Evolutionary conservation across 2,113 vertebrate genomes (phyloP).

Genomic region (Cichladusa arquata): DNA sequence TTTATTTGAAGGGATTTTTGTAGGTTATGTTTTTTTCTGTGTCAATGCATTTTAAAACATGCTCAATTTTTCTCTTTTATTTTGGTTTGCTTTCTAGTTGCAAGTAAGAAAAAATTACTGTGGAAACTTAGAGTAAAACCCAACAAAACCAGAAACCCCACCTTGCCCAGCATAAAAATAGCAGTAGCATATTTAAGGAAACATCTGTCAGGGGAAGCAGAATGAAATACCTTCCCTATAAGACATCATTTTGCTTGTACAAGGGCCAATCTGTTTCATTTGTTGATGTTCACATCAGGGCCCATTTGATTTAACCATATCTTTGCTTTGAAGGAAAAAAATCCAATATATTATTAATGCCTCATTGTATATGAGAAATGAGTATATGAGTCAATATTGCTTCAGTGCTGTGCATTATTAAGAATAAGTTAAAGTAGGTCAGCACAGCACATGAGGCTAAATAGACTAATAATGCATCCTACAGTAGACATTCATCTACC

Average conservation of each 20-base stretch:
- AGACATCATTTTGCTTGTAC: background rate
- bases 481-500: constrained; percentile 59
- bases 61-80: background rate
- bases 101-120: background rate
- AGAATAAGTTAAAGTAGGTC: constrained; percentile 67
- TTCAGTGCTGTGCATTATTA: constrained; percentile 45
- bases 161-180: background rate
- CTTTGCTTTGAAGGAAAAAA: background rate
- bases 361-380: constrained; percentile 18
- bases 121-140: background rate
- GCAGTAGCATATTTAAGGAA: background rate
- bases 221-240: constrained; percentile 18
- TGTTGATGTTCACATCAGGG: constrained; percentile 28
- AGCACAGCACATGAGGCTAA: constrained; percentile 44
- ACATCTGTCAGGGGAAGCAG: background rate
- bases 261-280: constrained; percentile 21
- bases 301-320: constrained; percentile 51
- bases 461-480: constrained; percentile 61
- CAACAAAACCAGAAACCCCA: background rate
- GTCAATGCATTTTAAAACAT: background rate
- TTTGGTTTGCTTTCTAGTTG: background rate
- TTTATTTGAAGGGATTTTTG: background rate
- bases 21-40: background rate
- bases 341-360: constrained; percentile 51
- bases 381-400: constrained; percentile 42